Base-by-base conservation (phyloP, 92 coral and sea anemone genomes). In the Metridium senile region DNA sequence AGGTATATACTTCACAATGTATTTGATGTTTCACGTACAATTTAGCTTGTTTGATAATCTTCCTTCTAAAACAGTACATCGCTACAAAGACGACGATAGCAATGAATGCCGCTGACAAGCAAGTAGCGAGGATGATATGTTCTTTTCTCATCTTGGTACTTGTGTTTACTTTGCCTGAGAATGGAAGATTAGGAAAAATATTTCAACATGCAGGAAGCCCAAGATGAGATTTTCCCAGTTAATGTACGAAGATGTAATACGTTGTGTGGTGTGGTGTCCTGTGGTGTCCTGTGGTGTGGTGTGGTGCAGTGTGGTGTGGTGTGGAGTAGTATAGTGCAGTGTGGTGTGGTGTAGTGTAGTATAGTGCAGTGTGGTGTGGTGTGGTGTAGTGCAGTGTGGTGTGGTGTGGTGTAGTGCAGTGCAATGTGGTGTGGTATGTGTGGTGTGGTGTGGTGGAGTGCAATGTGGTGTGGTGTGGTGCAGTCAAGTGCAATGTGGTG, bases 21-120 rank as follows among this genome's bases (percentile, higher is more conserved):
- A 4, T 6, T 39, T 39, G 49, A 39, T 6, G 13, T 39, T 13
- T 1, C 27, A 75, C 82, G 66, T 53, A 77, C 82, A 56, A 10
- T 77, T 77, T 77, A 23, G 66, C 62, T 21, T 74, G 62, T 27
- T 56, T 65, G 43, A 77, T 57, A 17, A 77, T 66, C 51, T 77
- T 77, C 66, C 22, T 27, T 29, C 67, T 52, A 34, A 77, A 77
- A 66, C 82, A 77, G 66, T 77, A 77, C 82, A 77, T 77, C 18
- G 74, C 82, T 11, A 66, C 25, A 21, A 64, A 77, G n/a, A 77
- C 74, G 11, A 77, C 72, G 9, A 52, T 16, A 1, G 67, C 82
- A 33, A 77, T 66, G 58, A 77, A 64, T 26, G 63, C 82, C 16
- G 82, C 82, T 22, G 82, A 62, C 74, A 77, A 49, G 33, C 82